Base-by-base conservation (phyloP, 2,113 vertebrate genomes). In the Naja naja region DNA sequence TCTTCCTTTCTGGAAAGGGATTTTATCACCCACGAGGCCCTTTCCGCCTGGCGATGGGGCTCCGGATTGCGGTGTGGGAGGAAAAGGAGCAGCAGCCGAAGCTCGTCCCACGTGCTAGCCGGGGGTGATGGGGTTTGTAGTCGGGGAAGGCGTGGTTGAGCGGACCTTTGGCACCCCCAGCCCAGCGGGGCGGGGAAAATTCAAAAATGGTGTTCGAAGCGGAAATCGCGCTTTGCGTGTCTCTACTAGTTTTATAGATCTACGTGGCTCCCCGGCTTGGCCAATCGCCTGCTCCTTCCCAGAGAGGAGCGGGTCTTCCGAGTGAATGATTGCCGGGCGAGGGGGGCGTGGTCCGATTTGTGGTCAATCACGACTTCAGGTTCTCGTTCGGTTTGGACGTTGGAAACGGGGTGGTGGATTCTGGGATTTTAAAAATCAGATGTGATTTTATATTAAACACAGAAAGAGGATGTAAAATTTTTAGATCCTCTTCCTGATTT, bases 91-190 rank as follows among this genome's bases (percentile, higher is more conserved):
- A 97, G 56, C 96, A 97, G 0, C 96, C 7, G 8, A 7, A 98
- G 81, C 92, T 94, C 56, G 93, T 98, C 96, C 1, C 97, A 98
- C 94, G 97, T 54, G 85, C 3, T 85, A 8, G 23, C 85, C 30
- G 1, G 14, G 22, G 69, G 86, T 5, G 43, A 47, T 2, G 25
- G 95, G 94, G n/a, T 39, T 94, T 89, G 30, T 45, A 0, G 11
- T 93, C 2, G 12, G 89, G 22, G 95, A 93, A 55, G 52, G 64
- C 30, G 64, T n/a, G 27, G 30, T 14, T 18, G 12, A 5, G 30
- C 30, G 27, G 27, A 16, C 10, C 60, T 64, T 14, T 81, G 6
- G 14, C 5, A 6, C 6, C n/a, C n/a, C 5, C 47, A 9, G 8
- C 47, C 47, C 47, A 39, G 2, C n/a, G 5, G 10, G 9, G 1